Evolutionary conservation across 2,888 invertebrate genomes (phyloP).

Genomic region (Schizaphis graminum): DNA sequence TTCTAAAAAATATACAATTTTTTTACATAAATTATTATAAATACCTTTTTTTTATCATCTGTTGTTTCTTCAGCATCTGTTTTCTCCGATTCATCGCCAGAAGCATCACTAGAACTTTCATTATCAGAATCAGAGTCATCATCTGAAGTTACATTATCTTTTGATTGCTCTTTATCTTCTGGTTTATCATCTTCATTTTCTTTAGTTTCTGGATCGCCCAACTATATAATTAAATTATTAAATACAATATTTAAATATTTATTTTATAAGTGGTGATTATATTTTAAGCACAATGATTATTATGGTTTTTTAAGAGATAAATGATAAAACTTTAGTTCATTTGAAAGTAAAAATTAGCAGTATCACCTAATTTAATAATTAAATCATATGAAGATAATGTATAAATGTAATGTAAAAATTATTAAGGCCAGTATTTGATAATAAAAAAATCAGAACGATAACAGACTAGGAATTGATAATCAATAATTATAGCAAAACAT

Average conservation of each 20-base stretch:
- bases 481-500: not conserved
- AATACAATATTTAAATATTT: not conserved
- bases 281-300: not conserved
- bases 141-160: conserved; percentile 64
- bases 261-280: not conserved
- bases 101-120: conserved; percentile 73
- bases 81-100: conserved; percentile 73
- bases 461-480: not conserved
- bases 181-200: conserved; percentile 67
- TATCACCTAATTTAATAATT: not conserved
- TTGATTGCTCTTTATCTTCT: conserved; percentile 68
- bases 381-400: not conserved
- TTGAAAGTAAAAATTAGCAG: not conserved
- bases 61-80: conserved; percentile 74
- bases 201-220: conserved; percentile 67
- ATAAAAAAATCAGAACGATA: not conserved
- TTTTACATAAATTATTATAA: not conserved
- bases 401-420: not conserved
- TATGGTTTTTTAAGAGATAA: not conserved
- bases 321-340: not conserved
- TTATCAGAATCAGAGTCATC: conserved; percentile 69
- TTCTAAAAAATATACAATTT: not conserved
- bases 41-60: conserved; percentile 71
- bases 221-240: not conserved
- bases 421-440: not conserved